Evolutionary conservation across 64 coral and sea anemone species (phyloP).

Genomic region (Stylophora pistillata): DNA sequence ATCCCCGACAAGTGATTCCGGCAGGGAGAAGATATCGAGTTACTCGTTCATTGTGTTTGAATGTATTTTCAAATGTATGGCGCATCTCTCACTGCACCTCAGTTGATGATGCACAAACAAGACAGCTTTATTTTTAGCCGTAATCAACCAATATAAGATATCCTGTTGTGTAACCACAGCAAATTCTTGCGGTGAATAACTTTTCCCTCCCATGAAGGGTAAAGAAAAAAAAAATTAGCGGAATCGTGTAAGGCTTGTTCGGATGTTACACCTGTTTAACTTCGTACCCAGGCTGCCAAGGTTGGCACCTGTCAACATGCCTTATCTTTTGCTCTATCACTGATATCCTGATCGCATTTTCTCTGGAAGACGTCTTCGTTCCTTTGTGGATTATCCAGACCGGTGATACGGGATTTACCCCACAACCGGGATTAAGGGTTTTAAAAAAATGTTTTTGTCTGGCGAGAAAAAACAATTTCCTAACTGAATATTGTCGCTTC

Average conservation of each 20-base stretch:
- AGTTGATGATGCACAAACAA: too few species aligned
- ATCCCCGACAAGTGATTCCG: too few species aligned
- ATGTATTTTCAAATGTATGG: too few species aligned
- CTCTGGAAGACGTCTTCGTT: slow-evolving; percentile 8
- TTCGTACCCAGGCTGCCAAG: too few species aligned
- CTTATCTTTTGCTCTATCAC: background rate
- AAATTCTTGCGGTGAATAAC: background rate
- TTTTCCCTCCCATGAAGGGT: too few species aligned
- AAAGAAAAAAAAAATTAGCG: background rate
- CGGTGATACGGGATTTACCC: slow-evolving; percentile 34
- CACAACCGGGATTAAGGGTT: slow-evolving; percentile 9
- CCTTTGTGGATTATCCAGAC: slow-evolving; percentile 30
- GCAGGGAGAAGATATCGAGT: too few species aligned
- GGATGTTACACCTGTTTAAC: too few species aligned
- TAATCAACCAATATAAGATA: background rate
- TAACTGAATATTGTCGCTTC: background rate
- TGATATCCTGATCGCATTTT: slow-evolving; percentile 46
- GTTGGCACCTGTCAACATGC: slow-evolving; percentile 4
- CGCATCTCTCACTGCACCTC: too few species aligned
- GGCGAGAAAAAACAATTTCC: background rate
- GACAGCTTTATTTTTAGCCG: too few species aligned
- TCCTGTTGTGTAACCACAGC: background rate
- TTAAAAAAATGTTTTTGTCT: slow-evolving; percentile 10
- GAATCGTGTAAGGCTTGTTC: background rate
- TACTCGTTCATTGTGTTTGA: too few species aligned